Base-by-base conservation (phyloP, 2,888 invertebrate species). In the Latrodectus elegans region DNA sequence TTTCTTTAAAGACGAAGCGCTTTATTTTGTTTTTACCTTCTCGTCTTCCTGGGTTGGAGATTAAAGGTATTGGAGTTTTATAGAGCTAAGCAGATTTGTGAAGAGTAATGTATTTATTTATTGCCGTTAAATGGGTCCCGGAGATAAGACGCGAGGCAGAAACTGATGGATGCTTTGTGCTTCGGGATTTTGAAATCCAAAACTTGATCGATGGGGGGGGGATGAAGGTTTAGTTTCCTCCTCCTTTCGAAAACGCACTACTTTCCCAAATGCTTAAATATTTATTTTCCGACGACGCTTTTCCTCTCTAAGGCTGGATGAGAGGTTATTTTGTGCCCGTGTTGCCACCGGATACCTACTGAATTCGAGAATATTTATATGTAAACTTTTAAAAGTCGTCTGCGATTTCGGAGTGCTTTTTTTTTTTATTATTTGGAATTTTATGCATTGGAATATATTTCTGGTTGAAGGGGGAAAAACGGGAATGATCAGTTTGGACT, bases 101-200 rank as follows among this genome's bases (percentile, higher is more conserved):
- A 80, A 68, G 80, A 80, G 79, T 75, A 80, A 85, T 85, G 75
- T 55, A 80, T 80, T 85, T 85, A 85, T 80, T 80, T 80, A 85
- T 79, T 85, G 79, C 60, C 68, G 64, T 70, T 79, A 79, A 85
- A 85, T 85, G 79, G 79, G 79, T 67, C 70, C 51, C n/a, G 8
- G 53, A 65, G 73, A 65, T 65, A 73, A 81, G 73, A 55, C 51
- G 51, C 17, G 26, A 77, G 70, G 26, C 38, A 17, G 60, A 72
- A 55, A 38, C 81, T 81, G 81, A 81, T 64, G 81, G 73, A 81
- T 81, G 73, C 53, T 26, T 73, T 52, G 73, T 67, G 73, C 53
- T 11, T 52, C 52, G 73, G 81, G 81, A 81, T 74, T 22, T 81
- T 73, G 38, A 51, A 81, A 74, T 80, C 80, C 71, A 74, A 73